Percentiles rank a stretch among this genome's conserved stretches.
Evolutionary conservation across 2,797 vertebrate genomes (phyloP).

Genomic region (Cynodonichthys magdalenae): DNA sequence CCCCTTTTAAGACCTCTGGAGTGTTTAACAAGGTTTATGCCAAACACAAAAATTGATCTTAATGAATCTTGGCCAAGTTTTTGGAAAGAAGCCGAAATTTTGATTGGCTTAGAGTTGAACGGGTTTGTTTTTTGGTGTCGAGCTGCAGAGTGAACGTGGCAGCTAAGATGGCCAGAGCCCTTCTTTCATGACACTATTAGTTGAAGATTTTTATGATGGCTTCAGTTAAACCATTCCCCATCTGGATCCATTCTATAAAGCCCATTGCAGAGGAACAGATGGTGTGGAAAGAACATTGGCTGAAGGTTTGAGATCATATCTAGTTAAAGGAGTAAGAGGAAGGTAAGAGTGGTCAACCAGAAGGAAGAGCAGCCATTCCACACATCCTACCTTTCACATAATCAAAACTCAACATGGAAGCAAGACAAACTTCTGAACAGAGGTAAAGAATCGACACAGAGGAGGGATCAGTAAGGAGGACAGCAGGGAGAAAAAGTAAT

Average conservation of each 20-base stretch:
- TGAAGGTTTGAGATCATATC: constrained; percentile 60
- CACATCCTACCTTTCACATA: constrained; percentile 53
- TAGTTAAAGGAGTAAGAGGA: constrained; percentile 56
- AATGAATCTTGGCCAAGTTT: constrained; percentile 42
- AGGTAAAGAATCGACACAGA: constrained; percentile 45
- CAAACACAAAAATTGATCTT: constrained; percentile 65
- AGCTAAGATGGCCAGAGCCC: not conserved
- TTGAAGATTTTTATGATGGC: constrained; percentile 59
- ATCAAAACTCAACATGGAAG: constrained; percentile 53
- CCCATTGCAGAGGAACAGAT: constrained; percentile 44
- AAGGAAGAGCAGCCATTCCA: constrained; percentile 57
- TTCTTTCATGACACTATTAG: constrained; percentile 48
- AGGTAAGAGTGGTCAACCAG: constrained; percentile 50
- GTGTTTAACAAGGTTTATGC: constrained; percentile 73
- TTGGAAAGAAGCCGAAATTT: constrained; percentile 44
- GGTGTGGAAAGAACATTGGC: constrained; percentile 51
- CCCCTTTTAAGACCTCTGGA: constrained; percentile 56
- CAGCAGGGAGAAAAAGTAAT: constrained; percentile 70
- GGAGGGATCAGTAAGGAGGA: constrained; percentile 54
- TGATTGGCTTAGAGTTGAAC: constrained; percentile 45
- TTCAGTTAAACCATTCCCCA: constrained; percentile 58
- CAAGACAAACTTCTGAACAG: constrained; percentile 34
- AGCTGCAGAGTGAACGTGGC: constrained; percentile 25
- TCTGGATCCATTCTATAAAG: constrained; percentile 49
- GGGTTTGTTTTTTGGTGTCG: constrained; percentile 10